Evolutionary conservation across 2,888 invertebrate species (phyloP).

Genomic region (Catocala nupta): DNA sequence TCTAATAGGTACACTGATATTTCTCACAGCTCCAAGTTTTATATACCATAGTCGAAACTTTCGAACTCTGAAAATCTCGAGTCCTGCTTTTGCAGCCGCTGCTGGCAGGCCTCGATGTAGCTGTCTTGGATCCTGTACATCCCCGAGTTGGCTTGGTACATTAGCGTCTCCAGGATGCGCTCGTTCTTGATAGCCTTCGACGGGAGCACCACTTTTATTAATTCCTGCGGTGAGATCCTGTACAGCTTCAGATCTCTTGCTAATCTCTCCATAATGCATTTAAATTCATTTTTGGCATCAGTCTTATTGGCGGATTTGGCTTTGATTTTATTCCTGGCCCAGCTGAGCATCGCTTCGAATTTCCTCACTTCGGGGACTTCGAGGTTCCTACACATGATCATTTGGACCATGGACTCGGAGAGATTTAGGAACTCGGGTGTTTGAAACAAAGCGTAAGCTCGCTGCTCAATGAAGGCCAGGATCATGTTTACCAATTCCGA

Average conservation of each 20-base stretch:
- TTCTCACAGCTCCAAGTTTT: conserved; percentile 84
- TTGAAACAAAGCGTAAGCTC: conserved; percentile 94
- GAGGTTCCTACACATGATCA: conserved; percentile 96
- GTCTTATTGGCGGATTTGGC: conserved; percentile 92
- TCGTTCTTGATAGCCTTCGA: conserved; percentile 97
- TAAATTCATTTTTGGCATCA: conserved; percentile 95
- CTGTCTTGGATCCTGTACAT: conserved; percentile 97
- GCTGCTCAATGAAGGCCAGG: conserved; percentile 95
- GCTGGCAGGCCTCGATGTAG: conserved; percentile 95
- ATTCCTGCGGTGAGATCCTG: conserved; percentile 96
- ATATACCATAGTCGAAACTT: conserved; percentile 92
- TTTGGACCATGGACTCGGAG: conserved; percentile 97
- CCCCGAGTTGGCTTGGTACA: conserved; percentile 97
- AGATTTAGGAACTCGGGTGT: conserved; percentile 94
- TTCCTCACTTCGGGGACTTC: conserved; percentile 96
- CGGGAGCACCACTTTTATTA: conserved; percentile 96
- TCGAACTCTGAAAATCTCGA: conserved; percentile 94
- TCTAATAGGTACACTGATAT: conserved; percentile 86
- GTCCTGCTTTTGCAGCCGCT: conserved; percentile 95
- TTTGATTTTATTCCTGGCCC: conserved; percentile 95
- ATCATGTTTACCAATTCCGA: conserved; percentile 98
- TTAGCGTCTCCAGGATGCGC: conserved; percentile 95
- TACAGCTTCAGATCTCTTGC: conserved; percentile 96
- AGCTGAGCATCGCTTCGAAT: conserved; percentile 97
- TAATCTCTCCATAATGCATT: conserved; percentile 96